Evolutionary conservation across 2,888 invertebrate genomes (phyloP), one percentile per base, ranked within the genome.

Genomic region (Eucera pruinosa): DNA sequence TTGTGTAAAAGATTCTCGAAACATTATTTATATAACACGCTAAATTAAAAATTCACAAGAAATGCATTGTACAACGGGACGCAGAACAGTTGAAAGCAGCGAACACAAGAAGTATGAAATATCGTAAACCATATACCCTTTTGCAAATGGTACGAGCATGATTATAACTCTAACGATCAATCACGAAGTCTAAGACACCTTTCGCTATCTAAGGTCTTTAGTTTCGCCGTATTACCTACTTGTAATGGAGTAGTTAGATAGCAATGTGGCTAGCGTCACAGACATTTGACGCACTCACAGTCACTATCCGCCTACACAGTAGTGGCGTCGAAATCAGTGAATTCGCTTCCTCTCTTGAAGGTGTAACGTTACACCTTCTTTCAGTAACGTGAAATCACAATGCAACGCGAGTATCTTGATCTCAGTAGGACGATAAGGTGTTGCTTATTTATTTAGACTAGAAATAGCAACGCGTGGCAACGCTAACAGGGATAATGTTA

Each of bases 181-280:
- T 72, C 43, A 23, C 23, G 36, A 11, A n/a, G 1, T 9, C 18
- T n/a, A 7, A 30, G 36, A 50, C 47, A 60, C 41, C 54, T 30
- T 67, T 54, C 36, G 13, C 54, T 27, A 25, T 45, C 39, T 52
- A 27, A 6, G 27, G 39, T 23, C 23, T 54, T 67, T 55, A 48
- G 39, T 66, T 60, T 76, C 43, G 61, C 52, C 18, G 52, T 30
- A 69, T 55, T 52, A 68, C 62, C 43, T 41, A 48, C 45, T 57
- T 58, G 69, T 69, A 82, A 84, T 72, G 43, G 62, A 62, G 65
- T 58, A 66, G 76, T 57, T 64, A 43, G 65, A 77, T 48, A 69
- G 71, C 48, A 65, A 55, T 62, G 75, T n/a, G 25, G 52, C 57
- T 80, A 82, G 72, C 78, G 71, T 73, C 67, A 61, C 68, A 69